Conservation (phyloP, 2,888 invertebrate species). For the Agrochola lota region DNA sequence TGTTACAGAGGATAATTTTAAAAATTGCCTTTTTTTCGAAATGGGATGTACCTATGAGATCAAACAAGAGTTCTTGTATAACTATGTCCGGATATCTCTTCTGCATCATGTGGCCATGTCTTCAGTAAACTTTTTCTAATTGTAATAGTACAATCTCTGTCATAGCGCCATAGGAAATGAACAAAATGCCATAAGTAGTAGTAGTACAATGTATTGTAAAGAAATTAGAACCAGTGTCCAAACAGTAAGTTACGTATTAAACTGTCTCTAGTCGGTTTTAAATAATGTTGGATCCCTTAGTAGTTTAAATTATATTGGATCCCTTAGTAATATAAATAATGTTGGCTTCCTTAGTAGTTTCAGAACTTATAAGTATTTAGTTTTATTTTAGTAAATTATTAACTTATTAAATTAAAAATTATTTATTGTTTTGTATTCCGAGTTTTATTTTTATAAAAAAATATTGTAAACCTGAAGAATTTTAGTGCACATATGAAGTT, state of each 20-base stretch:
- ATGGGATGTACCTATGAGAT: too few relatives aligned
- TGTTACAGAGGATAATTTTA: too few relatives aligned
- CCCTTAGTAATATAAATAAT: background rate
- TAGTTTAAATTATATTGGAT: background rate
- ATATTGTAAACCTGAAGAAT: background rate
- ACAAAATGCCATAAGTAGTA: slow-evolving; percentile 25
- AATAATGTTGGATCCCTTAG: background rate
- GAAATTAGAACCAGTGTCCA: background rate
- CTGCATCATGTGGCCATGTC: too few relatives aligned
- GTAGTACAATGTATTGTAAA: background rate
- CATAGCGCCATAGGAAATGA: slow-evolving; percentile 29
- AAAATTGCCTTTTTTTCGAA: too few relatives aligned
- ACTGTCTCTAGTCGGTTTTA: background rate
- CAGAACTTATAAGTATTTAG: background rate
- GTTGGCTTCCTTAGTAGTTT: background rate
- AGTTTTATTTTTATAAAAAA: slow-evolving; percentile 14
- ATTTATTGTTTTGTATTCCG: slow-evolving; percentile 39
- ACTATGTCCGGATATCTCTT: too few relatives aligned
- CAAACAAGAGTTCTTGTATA: too few relatives aligned
- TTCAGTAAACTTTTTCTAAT: too few relatives aligned
- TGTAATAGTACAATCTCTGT: slow-evolving; percentile 6
- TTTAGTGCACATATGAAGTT: background rate
- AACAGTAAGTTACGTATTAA: background rate
- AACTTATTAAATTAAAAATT: slow-evolving; percentile 56
- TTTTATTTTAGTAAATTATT: slow-evolving; percentile 16